Base-by-base conservation (phyloP, 1,140 invertebrate genomes). In the Forficula auricularia region DNA sequence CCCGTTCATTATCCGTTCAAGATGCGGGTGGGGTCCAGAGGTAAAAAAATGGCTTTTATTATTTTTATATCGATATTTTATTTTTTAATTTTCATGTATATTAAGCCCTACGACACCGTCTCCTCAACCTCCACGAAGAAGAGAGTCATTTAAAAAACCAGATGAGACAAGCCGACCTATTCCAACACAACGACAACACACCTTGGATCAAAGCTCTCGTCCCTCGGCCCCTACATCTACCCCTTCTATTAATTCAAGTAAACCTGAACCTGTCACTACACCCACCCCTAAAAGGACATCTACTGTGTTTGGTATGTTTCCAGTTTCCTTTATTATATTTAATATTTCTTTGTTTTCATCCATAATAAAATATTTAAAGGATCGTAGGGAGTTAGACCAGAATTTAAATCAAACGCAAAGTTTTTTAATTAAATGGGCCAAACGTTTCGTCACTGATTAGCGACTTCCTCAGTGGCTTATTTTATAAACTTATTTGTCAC, bases 211-310 rank as follows among this genome's bases (percentile, higher is more conserved):
- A 27, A 27, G 4, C 22, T 27, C 22, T 27, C 22, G 22, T 27
- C 10, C 62, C 2, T 55, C 58, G 7, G 34, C 42, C 19, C 27
- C 19, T 37, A 16, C 10, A 9, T 15, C 20, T 9, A 15, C 19
- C 2, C 15, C 40, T 31, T 40, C 49, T 19, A 40, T 47, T 12
- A 53, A 51, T 35, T 52, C 65, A 18, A 58, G 61, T 32, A 65
- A 64, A 49, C 57, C 59, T 3, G 57, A 71, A 40, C 56, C 59
- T 2, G 55, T 61, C 16, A 53, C 59, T 6, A 61, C 67, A 1
- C 63, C 68, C 3, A 66, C 69, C 13, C 69, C 79, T 0, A 86
- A 86, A 54, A 67, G 84, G 51, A 85, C 82, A 14, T 85, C 82
- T 2, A 86, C 83, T 18, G 82, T 87, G 7, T 88, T 88, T 55